phyloP scores from a whole-genome alignment of 2,797 vertebrate species.

The Darevskia mixta region DNA sequence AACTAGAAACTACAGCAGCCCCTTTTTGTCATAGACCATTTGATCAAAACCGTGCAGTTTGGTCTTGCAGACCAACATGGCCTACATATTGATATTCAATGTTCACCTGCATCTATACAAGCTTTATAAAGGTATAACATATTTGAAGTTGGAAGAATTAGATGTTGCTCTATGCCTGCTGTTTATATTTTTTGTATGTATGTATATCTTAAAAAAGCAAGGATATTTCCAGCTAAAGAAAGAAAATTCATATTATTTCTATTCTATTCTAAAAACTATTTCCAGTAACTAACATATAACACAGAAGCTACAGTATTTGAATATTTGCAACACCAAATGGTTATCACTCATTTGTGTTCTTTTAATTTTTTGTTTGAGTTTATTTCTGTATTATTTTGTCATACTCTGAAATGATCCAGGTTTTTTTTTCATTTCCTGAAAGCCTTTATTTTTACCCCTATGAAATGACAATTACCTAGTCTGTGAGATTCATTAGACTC shows the following conservation, averaged over 20 bases:
- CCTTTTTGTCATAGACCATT: background rate
- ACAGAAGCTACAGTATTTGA: conserved; percentile 7
- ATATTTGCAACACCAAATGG: background rate
- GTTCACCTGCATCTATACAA: background rate
- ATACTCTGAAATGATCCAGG: conserved; percentile 35
- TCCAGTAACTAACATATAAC: background rate
- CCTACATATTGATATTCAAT: background rate
- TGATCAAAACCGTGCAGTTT: background rate
- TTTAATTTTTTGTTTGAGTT: conserved; percentile 32
- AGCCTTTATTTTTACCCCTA: conserved; percentile 51
- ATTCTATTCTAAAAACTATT: conserved; percentile 24
- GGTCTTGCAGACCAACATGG: background rate
- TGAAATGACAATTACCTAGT: conserved; percentile 43
- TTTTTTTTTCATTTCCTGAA: conserved; percentile 12
- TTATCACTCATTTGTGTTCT: too few species aligned
- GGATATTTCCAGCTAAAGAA: background rate
- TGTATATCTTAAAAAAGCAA: background rate
- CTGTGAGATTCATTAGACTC: conserved; percentile 51
- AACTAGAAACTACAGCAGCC: background rate
- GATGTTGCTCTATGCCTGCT: background rate
- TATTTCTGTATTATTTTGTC: background rate
- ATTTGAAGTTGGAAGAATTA: background rate
- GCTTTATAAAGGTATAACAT: background rate
- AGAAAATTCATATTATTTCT: background rate
- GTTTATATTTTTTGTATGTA: background rate